A percentile compares a stretch with the other conserved stretches of the same genome.
Evolutionary conservation across 2,113 vertebrate species (phyloP).

Genomic region (Pelecanoides urinatrix): DNA sequence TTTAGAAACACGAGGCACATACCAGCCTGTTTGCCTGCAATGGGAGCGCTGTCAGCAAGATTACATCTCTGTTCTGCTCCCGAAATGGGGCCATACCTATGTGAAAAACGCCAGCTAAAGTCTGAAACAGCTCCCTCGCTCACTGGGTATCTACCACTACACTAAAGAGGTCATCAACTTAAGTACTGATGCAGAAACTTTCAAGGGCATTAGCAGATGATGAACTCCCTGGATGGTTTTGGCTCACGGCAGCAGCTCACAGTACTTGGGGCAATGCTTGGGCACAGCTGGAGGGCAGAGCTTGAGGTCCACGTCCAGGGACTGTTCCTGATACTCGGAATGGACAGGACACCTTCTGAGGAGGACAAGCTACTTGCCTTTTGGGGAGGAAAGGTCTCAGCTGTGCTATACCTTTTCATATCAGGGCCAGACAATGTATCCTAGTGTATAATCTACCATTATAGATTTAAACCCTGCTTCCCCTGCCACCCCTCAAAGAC

Average conservation of each 20-base stretch:
- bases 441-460: background rate
- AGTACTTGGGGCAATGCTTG: background rate
- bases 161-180: background rate
- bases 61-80: background rate
- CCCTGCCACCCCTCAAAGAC: background rate
- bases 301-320: accelerated
- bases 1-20: background rate
- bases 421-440: no score
- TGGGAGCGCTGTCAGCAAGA: background rate
- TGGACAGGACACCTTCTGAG: background rate
- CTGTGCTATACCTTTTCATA: background rate
- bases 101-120: background rate
- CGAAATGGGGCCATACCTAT: background rate
- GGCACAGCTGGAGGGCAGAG: background rate
- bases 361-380: background rate
- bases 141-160: no score
- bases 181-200: background rate
- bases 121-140: background rate
- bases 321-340: background rate
- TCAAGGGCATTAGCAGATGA: background rate
- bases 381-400: background rate
- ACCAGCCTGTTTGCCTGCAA: background rate
- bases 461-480: background rate
- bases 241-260: background rate
- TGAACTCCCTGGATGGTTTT: background rate